Base-by-base conservation (phyloP, 2,888 invertebrate genomes). In the Ariolimax columbianus region DNA sequence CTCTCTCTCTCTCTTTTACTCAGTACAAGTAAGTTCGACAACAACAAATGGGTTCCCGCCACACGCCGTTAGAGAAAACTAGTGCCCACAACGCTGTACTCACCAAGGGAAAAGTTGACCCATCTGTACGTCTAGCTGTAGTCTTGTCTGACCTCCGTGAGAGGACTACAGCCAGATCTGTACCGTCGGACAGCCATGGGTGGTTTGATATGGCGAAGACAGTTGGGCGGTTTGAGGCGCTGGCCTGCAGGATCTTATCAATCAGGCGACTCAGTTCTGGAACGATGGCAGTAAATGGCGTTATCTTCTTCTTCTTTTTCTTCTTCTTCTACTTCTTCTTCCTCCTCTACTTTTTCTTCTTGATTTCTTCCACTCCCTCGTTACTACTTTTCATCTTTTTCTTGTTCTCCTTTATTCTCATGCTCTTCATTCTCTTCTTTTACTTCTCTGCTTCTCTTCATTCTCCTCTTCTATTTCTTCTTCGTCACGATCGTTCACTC, bases 81-180 rank as follows among this genome's bases (percentile, higher is more conserved):
- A n/a, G n/a, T n/a, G n/a, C n/a, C n/a, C n/a, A 47, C 6, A 47
- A 68, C 23, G 23, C 68, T 17, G 14, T 43, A 78, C 72, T 72
- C n/a, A 83, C 83, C 78, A 83, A 70, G 6, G 83, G 83, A 55
- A 83, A 83, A 0, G 83, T 83, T 26, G 70, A 55, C 0, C 83
- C 83, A 47, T 83, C 83, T 17, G 78, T 83, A 43, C 83, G 26
- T 51, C 68, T 77, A 26, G n/a, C 51, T 4, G 26, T 40, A 26
- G 47, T n/a, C 55, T 77, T 77, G 14, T 70, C 51, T 9, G 70
- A 26, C 6, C 43, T 47, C 23, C 36, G 33, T 19, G 23, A 11
- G 36, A 77, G 9, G 26, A 40, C 11, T 3, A 36, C 19, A 0
- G 47, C 77, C 36, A 83, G 33, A 26, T 83, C 83, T 2, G 70